Conservation (phyloP, 2,797 vertebrate genomes). For the Helicolenus hilgendorfi region DNA sequence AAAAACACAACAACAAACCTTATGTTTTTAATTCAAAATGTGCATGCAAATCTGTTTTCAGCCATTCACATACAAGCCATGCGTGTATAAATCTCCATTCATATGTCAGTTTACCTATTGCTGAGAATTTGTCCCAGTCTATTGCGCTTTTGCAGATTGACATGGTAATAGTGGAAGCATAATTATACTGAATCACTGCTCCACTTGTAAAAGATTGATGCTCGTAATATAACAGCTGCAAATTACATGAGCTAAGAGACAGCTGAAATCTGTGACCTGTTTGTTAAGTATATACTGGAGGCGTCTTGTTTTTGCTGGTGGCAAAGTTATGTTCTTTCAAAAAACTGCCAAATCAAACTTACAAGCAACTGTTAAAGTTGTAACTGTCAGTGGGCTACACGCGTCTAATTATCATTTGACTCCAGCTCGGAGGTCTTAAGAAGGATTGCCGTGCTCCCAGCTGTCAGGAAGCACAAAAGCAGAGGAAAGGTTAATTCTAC, state of each 20-base stretch:
- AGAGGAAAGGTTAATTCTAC: constrained; percentile 12
- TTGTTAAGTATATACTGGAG: background rate
- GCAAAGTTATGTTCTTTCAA: background rate
- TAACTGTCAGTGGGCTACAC: background rate
- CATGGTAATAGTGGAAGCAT: constrained; percentile 8
- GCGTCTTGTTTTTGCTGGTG: background rate
- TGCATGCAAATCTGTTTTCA: background rate
- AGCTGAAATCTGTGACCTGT: background rate
- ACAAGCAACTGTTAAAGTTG: background rate
- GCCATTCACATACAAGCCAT: background rate
- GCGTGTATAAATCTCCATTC: background rate
- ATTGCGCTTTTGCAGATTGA: constrained; percentile 11
- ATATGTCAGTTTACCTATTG: background rate
- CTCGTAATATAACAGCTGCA: constrained; percentile 8
- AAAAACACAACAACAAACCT: background rate
- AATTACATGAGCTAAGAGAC: background rate
- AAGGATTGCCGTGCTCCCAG: background rate
- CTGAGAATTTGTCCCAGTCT: background rate
- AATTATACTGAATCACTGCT: constrained; percentile 19
- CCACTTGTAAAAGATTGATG: constrained; percentile 14
- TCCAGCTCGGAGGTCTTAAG: background rate
- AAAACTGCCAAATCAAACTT: background rate
- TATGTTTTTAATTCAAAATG: background rate
- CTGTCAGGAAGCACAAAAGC: constrained; percentile 3
- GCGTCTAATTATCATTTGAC: background rate